Base-by-base conservation (phyloP, 2,113 vertebrate genomes). In the Pithys albifrons region DNA sequence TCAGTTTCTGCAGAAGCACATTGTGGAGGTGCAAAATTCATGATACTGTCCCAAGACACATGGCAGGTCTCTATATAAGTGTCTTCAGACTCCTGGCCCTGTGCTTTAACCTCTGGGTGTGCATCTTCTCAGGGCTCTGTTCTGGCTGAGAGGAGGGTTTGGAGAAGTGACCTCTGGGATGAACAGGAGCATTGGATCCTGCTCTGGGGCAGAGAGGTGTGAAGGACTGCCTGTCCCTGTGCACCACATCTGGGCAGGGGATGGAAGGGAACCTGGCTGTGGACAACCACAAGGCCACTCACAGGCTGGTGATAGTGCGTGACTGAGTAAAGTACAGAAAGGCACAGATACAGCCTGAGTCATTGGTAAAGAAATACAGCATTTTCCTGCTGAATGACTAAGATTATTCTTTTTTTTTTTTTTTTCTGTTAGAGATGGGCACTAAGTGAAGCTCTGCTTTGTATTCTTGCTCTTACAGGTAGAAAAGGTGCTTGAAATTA, bases 221-320 rank as follows among this genome's bases (percentile, higher is more conserved):
- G 74, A 48, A 16, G 46, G 48, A 13, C 25, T 57, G 39, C 16
- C 43, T 57, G 46, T 19, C 29, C 22, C 25, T 41, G 2, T 18
- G 13, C 1, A 3, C 23, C 0, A 23, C 0, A 0, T 48, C 3
- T 2, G 61, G 37, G 22, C 19, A 4, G 0, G 3, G 20, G 9
- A 6, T 29, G 29, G 24, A 51, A 57, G 18, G 2, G 3, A 52
- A 20, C 8, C 22, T 59, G 29, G 20, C n/a, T 62, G 22, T n/a
- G 45, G 57, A 29, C 13, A 55, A 1, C 61, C 58, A 43, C 48
- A 52, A 20, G 39, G 49, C 87, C 83, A 69, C 48, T 4, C 22
- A 6, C 0, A 7, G 19, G 19, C 14, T 54, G 54, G 18, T 46
- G 23, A 18, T 3, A 10, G 43, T 8, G 17, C 9, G 29, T 52